Conservation (phyloP, 1,140 invertebrate genomes). For the Archegozetes longisetosus region DNA sequence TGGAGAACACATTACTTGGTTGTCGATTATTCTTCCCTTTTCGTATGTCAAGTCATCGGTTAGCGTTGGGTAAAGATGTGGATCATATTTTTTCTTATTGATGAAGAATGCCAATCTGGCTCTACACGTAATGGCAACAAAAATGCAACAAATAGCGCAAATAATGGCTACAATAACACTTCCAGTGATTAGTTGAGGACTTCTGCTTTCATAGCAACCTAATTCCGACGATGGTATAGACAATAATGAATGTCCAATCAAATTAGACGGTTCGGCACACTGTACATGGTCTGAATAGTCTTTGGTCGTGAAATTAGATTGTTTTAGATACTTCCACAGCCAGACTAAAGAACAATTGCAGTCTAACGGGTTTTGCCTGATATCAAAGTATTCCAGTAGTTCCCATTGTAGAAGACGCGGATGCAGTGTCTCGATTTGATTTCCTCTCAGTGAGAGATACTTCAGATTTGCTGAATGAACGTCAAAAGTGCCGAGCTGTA, state of each 20-base stretch:
- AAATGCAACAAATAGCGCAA: not conserved
- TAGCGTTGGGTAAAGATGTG: not conserved
- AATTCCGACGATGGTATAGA: not conserved
- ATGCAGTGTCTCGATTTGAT: constrained; percentile 18
- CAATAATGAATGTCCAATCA: not conserved
- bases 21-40: not conserved
- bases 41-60: not conserved
- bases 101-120: not conserved
- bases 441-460: constrained; percentile 34
- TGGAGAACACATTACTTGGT: not conserved
- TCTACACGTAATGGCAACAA: not conserved
- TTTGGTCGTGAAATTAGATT: not conserved
- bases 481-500: constrained; percentile 51
- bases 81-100: not conserved
- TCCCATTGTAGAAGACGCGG: constrained; percentile 14
- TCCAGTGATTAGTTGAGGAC: not conserved
- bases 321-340: constrained; percentile 45
- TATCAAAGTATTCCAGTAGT: constrained; percentile 25
- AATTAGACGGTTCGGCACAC: not conserved
- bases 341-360: constrained; percentile 74
- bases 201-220: not conserved
- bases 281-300: not conserved
- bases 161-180: not conserved
- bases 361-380: constrained; percentile 61
- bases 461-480: constrained; percentile 47